phyloP scores from a whole-genome alignment of 2,888 invertebrate species.

The Corythucha ciliata region DNA sequence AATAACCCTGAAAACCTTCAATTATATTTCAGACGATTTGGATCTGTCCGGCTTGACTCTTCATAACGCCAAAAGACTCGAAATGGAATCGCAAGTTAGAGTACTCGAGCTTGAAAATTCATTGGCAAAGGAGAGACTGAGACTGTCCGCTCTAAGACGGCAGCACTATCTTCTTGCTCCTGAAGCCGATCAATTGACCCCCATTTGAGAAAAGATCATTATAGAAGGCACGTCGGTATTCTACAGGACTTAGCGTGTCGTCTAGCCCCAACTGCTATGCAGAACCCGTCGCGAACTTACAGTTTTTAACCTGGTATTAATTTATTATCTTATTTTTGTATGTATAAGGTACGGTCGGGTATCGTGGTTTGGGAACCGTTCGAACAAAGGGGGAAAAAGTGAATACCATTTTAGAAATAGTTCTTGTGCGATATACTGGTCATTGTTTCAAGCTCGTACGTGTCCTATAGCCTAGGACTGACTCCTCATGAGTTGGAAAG shows the following conservation, averaged over 20 bases:
- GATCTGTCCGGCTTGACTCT: slow-evolving; percentile 82
- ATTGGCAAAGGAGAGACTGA: slow-evolving; percentile 76
- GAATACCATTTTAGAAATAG: no score
- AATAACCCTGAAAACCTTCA: not conserved
- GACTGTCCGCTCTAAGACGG: slow-evolving; percentile 75
- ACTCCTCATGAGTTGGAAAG: no score
- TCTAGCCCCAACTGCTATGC: no score
- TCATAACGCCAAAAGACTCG: slow-evolving; percentile 88
- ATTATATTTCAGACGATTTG: slow-evolving; percentile 63
- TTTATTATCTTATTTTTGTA: no score
- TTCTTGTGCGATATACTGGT: no score
- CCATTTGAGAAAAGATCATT: slow-evolving; percentile 23
- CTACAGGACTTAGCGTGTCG: slow-evolving; percentile 2
- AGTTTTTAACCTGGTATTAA: no score
- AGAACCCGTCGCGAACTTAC: no score
- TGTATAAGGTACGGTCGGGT: no score
- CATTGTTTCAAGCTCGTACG: no score
- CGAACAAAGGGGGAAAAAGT: no score
- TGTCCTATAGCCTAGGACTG: no score
- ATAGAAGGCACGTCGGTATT: slow-evolving; percentile 18
- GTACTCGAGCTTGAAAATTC: slow-evolving; percentile 87
- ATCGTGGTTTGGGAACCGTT: no score
- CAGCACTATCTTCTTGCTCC: slow-evolving; percentile 84
- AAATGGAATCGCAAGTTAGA: slow-evolving; percentile 96
- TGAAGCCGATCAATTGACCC: slow-evolving; percentile 39